These are phyloP conservation scores for Chloroceryle amazona DNA, from an alignment of 2,797 vertebrate genomes.

Conservation along the genomic window DNA sequence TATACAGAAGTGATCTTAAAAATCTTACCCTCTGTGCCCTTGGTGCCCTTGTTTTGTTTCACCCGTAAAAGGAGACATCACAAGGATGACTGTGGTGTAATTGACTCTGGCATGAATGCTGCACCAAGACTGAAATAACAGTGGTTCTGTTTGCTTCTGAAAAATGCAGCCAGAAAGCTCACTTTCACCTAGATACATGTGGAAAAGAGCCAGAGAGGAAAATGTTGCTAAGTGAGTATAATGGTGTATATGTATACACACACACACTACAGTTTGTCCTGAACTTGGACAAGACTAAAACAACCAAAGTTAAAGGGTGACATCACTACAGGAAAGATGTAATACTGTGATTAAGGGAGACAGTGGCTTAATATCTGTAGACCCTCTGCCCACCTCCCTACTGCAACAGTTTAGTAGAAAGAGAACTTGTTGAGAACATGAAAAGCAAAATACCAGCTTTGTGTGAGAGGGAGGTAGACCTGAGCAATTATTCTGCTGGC, in stretches of 20 bases:
- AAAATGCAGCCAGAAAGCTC: not conserved
- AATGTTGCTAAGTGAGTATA: not conserved
- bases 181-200: not conserved
- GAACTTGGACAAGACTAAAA: too few relatives aligned
- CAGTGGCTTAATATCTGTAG: not conserved
- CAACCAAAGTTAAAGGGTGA: too few relatives aligned
- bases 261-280: not conserved
- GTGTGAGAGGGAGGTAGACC: constrained; percentile 1
- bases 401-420: not conserved
- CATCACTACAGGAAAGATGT: not conserved
- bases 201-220: not conserved
- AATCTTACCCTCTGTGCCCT: not conserved
- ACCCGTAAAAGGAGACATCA: not conserved
- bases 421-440: not conserved
- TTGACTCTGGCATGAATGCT: not conserved
- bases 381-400: not conserved
- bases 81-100: not conserved
- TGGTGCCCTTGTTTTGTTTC: not conserved
- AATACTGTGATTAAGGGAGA: not conserved
- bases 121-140: not conserved
- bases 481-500: not conserved
- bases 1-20: not conserved
- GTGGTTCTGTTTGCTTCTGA: not conserved
- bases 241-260: not conserved
- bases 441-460: constrained; percentile 24